phyloP scores from a whole-genome alignment of 2,888 invertebrate genomes.

The Pollenia labialis region DNA sequence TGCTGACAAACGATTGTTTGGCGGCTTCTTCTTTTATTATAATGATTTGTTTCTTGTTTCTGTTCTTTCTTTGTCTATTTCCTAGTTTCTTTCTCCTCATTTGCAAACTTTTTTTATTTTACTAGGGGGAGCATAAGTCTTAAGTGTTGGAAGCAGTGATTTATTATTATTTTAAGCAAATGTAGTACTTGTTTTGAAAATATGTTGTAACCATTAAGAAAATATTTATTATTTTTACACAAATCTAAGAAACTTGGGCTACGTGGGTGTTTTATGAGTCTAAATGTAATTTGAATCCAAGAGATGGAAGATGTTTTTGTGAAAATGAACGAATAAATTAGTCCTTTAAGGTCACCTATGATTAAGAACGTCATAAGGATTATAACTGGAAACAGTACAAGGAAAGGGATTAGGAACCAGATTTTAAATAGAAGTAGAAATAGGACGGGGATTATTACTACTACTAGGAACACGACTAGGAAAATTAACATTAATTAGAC shows the following conservation, averaged over 20 bases:
- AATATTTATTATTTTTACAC: constrained; percentile 38
- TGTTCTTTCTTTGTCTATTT: constrained; percentile 4
- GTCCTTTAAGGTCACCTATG: too few relatives aligned
- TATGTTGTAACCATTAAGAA: constrained; percentile 59
- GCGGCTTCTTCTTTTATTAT: constrained; percentile 61
- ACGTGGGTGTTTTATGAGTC: constrained; percentile 47
- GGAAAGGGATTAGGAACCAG: too few relatives aligned
- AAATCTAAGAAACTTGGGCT: neutral
- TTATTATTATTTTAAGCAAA: constrained; percentile 62
- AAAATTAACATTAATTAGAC: too few relatives aligned
- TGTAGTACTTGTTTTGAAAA: constrained; percentile 43
- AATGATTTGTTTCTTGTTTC: constrained; percentile 39
- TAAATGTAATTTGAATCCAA: neutral
- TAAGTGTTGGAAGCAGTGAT: constrained; percentile 42
- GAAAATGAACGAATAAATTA: too few relatives aligned
- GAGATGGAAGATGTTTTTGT: neutral
- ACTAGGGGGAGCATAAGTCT: neutral
- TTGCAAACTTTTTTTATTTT: neutral
- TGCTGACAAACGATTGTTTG: constrained; percentile 56
- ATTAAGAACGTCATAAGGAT: too few relatives aligned
- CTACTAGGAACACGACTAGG: too few relatives aligned
- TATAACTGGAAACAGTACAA: too few relatives aligned
- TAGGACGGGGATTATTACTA: too few relatives aligned
- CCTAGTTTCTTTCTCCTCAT: constrained; percentile 30
- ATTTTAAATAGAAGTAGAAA: too few relatives aligned